phyloP scores from a whole-genome alignment of 2,113 vertebrate species.

The Mus musculus region GRCm39 chr12:110643001-110643500 shows the following conservation, averaged over 20 bases:
- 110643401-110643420: too few relatives aligned
- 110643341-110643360: too few relatives aligned
- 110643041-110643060: neutral
- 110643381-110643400: too few relatives aligned
- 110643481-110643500: too few relatives aligned
- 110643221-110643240: neutral
- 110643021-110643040: neutral
- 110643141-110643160: neutral
- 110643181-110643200: neutral
- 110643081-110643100: neutral
- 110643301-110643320: too few relatives aligned
- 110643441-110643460: too few relatives aligned
- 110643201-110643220: neutral
- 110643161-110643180: neutral
- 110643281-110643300: too few relatives aligned
- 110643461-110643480: too few relatives aligned
- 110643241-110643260: neutral
- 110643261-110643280: too few relatives aligned
- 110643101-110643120: neutral
- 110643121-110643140: neutral
- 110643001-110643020: neutral
- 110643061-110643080: neutral
- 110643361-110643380: too few relatives aligned
- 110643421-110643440: too few relatives aligned
- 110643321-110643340: too few relatives aligned